Conservation (phyloP, 2,797 vertebrate species). For the Cygnus olor region DNA sequence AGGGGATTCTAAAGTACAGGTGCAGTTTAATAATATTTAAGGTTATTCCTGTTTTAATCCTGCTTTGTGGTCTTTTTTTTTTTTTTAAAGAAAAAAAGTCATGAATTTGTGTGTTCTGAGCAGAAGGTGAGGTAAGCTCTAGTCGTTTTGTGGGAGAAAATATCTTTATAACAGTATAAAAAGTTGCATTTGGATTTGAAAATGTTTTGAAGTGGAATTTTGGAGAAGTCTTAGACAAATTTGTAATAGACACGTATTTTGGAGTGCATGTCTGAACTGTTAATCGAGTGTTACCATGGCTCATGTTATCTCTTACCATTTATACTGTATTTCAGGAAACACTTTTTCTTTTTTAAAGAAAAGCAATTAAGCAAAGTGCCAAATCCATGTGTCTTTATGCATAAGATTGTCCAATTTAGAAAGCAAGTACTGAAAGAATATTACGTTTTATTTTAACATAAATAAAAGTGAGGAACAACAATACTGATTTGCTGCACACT, state of each 20-base stretch:
- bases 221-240: constrained; percentile 17
- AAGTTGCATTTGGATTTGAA: constrained; percentile 39
- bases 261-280: constrained; percentile 10
- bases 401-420: constrained; percentile 30
- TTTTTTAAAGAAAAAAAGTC: background rate
- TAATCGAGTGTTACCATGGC: constrained; percentile 4
- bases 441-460: background rate
- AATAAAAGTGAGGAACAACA: background rate
- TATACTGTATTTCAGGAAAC: constrained; percentile 41
- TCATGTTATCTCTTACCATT: constrained; percentile 1
- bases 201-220: constrained; percentile 40
- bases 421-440: constrained; percentile 24
- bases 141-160: constrained; percentile 31
- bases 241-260: constrained; percentile 24
- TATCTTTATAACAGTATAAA: constrained; percentile 33
- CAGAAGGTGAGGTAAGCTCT: background rate
- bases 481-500: constrained; percentile 20
- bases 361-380: constrained; percentile 70
- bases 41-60: constrained; percentile 38
- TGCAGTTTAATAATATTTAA: constrained; percentile 35
- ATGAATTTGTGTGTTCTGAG: background rate
- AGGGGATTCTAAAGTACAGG: constrained; percentile 17
- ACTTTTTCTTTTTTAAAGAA: constrained; percentile 30
- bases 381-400: constrained; percentile 67
- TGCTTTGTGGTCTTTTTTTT: background rate